Evolutionary conservation across 2,113 vertebrate genomes (phyloP), one percentile per base, ranked within the genome.

Genomic region (Ptyas mucosa): DNA sequence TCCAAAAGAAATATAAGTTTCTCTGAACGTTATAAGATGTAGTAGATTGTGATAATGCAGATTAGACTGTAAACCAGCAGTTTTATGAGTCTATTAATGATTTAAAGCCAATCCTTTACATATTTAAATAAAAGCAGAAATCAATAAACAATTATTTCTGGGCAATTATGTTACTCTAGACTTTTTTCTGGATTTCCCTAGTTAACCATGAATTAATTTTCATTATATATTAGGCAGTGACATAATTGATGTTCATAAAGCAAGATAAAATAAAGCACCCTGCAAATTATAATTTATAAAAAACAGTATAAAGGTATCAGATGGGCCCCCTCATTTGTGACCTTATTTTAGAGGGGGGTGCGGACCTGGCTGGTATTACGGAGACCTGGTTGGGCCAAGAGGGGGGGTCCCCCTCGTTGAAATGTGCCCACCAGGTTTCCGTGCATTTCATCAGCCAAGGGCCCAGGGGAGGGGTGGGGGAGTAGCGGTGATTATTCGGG

Each of bases 181-280:
- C 91, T 46, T 92, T 97, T 93, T 90, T 96, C 95, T 95, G 89
- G 69, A 94, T 96, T 81, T 96, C 93, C 89, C 95, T 90, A 93
- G 96, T 97, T 96, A 96, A 97, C 97, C 94, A 93, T 95, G 90
- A 96, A 96, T 97, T 97, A 96, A 97, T 98, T 97, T 98, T 96
- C 91, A 94, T 93, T 94, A 95, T 94, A 90, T 69, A 96, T 88
- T 92, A 81, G 93, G 95, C 96, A 92, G 95, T 90, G 93, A 89
- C 34, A 94, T 96, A 97, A 97, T 94, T 96, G 94, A 94, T 64
- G 93, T 96, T 95, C 94, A 90, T 93, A 97, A 93, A 11, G 88
- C 53, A 95, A 96, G 95, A 20, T 95, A 94, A 95, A 92, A 95
- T 91, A 96, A 96, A 96, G 26, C 91, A 1, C 34, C 96, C 12